Percentiles rank a stretch among this genome's conserved stretches.
Conservation (phyloP, 1,140 invertebrate species). For the Penaeus chinensis region DNA sequence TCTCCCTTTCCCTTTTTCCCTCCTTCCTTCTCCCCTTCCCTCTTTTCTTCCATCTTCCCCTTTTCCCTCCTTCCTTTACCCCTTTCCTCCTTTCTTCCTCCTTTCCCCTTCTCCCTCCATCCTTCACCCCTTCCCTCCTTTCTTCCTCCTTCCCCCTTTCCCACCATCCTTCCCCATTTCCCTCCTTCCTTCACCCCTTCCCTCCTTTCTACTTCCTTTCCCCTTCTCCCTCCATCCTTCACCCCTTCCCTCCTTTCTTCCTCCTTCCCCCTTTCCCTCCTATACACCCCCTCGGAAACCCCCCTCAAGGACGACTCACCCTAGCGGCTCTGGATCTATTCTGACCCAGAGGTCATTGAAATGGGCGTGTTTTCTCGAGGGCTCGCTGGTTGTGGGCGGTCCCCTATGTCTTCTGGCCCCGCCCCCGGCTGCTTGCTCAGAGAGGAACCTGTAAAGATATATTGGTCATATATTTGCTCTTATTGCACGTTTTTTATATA, state of each 20-base stretch:
- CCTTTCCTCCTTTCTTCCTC: too few species aligned
- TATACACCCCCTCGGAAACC: background rate
- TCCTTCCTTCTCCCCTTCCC: too few species aligned
- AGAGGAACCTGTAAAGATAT: slow-evolving; percentile 41
- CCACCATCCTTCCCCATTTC: too few species aligned
- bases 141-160: too few species aligned
- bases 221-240: too few species aligned
- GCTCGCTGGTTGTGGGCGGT: slow-evolving; percentile 53
- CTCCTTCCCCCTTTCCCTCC: background rate
- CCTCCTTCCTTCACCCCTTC: too few species aligned
- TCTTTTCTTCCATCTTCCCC: too few species aligned
- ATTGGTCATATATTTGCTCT: background rate
- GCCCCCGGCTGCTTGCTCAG: slow-evolving; percentile 37
- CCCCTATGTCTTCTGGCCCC: slow-evolving; percentile 21
- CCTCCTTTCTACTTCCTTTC: too few species aligned
- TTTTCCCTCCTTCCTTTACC: too few species aligned
- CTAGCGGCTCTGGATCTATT: slow-evolving; percentile 63
- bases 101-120: too few species aligned
- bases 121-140: too few species aligned
- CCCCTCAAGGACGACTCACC: slow-evolving; percentile 12
- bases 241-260: background rate
- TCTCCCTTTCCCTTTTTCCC: too few species aligned
- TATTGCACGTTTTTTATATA: background rate
- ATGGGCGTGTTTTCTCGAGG: slow-evolving; percentile 63
- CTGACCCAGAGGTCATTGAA: slow-evolving; percentile 68